These are phyloP conservation scores for Glandiceps talaboti DNA, from an alignment of 53 echinoderm and acorn worm genomes.

Conservation along the genomic window DNA sequence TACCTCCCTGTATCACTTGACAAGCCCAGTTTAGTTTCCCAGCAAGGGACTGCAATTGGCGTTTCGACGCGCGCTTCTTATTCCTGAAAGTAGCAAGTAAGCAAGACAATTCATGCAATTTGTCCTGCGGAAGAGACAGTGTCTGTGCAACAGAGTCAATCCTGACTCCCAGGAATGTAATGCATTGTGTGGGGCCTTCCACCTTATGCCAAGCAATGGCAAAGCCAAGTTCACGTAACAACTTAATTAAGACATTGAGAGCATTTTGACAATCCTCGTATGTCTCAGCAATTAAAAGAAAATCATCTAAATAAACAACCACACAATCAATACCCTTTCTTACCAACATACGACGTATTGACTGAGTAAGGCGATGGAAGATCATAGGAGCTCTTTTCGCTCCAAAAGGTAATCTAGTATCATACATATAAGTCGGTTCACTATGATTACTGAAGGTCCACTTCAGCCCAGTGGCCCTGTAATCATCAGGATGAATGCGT, in stretches of 20 bases:
- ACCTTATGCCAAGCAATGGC: constrained; percentile 3
- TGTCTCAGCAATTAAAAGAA: no score
- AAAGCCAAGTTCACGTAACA: constrained; percentile 1
- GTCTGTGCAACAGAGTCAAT: not conserved
- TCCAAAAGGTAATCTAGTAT: constrained; percentile 4
- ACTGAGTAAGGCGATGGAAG: constrained; percentile 5
- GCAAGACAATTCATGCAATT: not conserved
- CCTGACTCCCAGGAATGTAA: not conserved
- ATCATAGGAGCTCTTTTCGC: constrained; percentile 1
- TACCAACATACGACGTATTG: no score
- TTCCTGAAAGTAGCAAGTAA: not conserved
- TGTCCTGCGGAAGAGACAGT: not conserved
- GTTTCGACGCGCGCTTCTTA: not conserved
- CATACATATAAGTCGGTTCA: constrained; percentile 1
- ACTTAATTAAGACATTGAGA: not conserved
- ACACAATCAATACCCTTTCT: no score
- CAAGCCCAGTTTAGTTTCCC: not conserved
- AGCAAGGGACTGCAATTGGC: not conserved
- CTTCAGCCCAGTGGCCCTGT: constrained; percentile 1
- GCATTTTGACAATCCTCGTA: no score
- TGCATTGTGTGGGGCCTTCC: constrained; percentile 5
- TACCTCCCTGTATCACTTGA: not conserved
- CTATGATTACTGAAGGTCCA: not conserved
- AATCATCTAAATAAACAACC: no score
- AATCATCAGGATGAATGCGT: constrained; percentile 8